Evolutionary conservation across 2,113 vertebrate genomes (phyloP).

Genomic region (Catharus bicknelli): DNA sequence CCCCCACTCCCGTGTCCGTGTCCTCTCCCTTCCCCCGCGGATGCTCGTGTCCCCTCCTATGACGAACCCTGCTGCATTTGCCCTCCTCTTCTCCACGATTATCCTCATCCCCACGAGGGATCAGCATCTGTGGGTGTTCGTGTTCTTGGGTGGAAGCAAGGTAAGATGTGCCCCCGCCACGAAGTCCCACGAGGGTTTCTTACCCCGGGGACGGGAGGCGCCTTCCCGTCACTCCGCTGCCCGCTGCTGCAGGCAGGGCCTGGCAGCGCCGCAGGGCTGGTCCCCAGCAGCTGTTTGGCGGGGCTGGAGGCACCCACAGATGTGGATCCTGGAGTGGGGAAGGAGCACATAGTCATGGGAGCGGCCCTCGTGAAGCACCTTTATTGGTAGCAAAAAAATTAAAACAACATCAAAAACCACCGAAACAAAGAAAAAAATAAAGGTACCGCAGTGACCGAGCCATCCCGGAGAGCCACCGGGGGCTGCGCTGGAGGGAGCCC

Average conservation of each 20-base stretch:
- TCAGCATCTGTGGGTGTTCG: neutral
- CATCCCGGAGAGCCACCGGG: accelerated
- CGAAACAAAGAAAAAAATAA: neutral
- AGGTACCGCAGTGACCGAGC: neutral
- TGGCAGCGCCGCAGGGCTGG: neutral
- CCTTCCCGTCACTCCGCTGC: neutral
- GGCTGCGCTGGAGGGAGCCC: neutral
- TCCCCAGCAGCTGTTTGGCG: neutral
- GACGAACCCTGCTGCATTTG: neutral
- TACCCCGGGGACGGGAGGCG: neutral
- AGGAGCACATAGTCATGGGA: neutral
- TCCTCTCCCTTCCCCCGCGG: neutral
- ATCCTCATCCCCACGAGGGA: neutral
- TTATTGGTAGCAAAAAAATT: neutral
- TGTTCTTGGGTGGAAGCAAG: neutral
- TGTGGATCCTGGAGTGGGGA: neutral
- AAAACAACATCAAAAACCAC: neutral
- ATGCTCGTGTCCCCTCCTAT: neutral
- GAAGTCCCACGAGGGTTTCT: neutral
- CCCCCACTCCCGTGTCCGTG: neutral
- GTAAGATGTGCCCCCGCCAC: neutral
- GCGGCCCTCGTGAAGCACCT: neutral
- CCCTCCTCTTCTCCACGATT: too few species aligned
- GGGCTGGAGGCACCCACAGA: neutral
- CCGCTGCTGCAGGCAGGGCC: neutral